Evolutionary conservation across 1,140 invertebrate genomes (phyloP).

Genomic region (Drosophila lacertosa): DNA sequence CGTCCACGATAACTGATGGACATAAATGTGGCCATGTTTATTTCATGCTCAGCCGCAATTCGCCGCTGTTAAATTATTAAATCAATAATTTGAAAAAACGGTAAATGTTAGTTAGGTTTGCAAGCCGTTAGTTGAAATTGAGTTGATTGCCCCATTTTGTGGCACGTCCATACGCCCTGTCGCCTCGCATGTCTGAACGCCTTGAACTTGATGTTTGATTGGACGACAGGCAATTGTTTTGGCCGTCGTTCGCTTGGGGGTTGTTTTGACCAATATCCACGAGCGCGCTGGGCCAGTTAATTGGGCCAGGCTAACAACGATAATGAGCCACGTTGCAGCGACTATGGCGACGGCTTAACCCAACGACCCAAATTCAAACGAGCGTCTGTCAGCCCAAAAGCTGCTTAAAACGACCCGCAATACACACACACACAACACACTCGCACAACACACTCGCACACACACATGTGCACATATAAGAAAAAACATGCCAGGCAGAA

Average conservation of each 20-base stretch:
- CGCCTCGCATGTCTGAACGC: constrained; percentile 37
- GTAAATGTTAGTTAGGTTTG: neutral
- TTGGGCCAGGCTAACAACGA: constrained; percentile 33
- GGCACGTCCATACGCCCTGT: too few relatives aligned
- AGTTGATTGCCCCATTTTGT: constrained; percentile 32
- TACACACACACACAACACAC: neutral
- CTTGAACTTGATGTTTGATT: constrained; percentile 63
- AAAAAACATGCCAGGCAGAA: neutral
- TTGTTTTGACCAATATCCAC: constrained; percentile 15
- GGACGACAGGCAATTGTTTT: constrained; percentile 25
- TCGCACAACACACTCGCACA: neutral
- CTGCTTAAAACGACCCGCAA: constrained; percentile 28
- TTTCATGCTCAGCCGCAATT: constrained; percentile 3
- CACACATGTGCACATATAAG: neutral
- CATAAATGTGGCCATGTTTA: too few relatives aligned
- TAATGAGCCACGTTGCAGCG: constrained; percentile 25
- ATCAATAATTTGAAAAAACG: constrained; percentile 49
- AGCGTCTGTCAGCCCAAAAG: constrained; percentile 19
- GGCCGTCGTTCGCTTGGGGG: constrained; percentile 27
- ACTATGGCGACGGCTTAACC: constrained; percentile 24
- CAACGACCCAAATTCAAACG: constrained; percentile 32
- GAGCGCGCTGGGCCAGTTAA: constrained; percentile 30
- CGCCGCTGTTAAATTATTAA: constrained; percentile 57
- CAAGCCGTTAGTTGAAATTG: constrained; percentile 29
- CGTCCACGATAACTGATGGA: constrained; percentile 15